phyloP scores from a whole-genome alignment of 2,888 invertebrate genomes.

The Aporophyla nigra region DNA sequence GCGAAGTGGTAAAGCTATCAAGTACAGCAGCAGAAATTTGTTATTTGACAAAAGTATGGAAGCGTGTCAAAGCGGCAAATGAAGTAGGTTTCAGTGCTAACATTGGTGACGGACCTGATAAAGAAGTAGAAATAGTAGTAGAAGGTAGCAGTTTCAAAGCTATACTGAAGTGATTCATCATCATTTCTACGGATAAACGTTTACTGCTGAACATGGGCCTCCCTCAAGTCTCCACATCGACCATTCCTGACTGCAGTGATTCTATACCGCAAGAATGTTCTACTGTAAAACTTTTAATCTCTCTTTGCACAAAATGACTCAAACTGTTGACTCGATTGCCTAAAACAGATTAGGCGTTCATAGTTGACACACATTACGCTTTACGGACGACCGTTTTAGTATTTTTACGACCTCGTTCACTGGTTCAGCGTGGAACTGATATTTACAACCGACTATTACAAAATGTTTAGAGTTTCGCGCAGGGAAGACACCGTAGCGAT shows the following conservation, averaged over 20 bases:
- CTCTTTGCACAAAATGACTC: slow-evolving; percentile 50
- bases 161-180: slow-evolving; percentile 20
- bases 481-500: slow-evolving; percentile 1
- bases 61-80: too few species aligned
- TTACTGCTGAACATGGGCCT: too few species aligned
- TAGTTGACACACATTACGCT: slow-evolving; percentile 54
- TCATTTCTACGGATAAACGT: background rate
- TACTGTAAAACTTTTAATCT: slow-evolving; percentile 50
- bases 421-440: slow-evolving; percentile 42
- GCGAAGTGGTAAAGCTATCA: background rate
- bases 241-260: slow-evolving; percentile 7
- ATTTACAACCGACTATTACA: slow-evolving; percentile 49
- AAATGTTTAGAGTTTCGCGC: slow-evolving; percentile 38
- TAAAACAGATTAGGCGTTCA: slow-evolving; percentile 60
- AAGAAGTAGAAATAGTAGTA: too few species aligned
- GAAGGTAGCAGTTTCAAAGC: background rate
- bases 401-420: slow-evolving; percentile 53
- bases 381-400: slow-evolving; percentile 43
- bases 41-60: background rate
- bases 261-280: slow-evolving; percentile 26
- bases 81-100: background rate
- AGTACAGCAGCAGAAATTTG: background rate
- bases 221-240: background rate
- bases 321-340: slow-evolving; percentile 53
- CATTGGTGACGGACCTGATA: background rate